These are phyloP conservation scores for Nephrocerus scutellatus DNA, from an alignment of 2,888 invertebrate genomes.

Conservation along the genomic window DNA sequence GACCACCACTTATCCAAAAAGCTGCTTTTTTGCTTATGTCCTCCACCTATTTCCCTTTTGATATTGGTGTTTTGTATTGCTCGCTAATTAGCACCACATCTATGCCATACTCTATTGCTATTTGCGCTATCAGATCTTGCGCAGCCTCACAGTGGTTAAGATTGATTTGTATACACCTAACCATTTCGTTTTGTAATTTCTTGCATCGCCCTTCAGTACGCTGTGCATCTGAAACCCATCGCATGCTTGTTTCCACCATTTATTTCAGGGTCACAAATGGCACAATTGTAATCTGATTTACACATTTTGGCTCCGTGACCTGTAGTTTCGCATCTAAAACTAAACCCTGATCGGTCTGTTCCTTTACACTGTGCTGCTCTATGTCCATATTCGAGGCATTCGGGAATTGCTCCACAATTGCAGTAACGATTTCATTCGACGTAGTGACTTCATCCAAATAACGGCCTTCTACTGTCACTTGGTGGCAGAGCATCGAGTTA, in stretches of 20 bases:
- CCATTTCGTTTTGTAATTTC: neutral
- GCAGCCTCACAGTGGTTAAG: conserved; percentile 4
- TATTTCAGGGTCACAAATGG: conserved; percentile 1
- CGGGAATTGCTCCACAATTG: conserved; percentile 2
- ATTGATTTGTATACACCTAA: conserved; percentile 2
- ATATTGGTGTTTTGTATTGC: neutral
- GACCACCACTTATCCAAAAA: neutral
- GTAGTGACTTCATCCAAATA: conserved; percentile 2
- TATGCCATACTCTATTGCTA: neutral
- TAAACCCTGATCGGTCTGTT: neutral
- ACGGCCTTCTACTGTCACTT: neutral
- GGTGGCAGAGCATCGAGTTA: conserved; percentile 2
- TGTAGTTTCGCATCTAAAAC: neutral
- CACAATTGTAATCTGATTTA: neutral
- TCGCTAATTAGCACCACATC: conserved; percentile 2
- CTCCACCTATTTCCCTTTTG: neutral
- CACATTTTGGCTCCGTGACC: too few relatives aligned
- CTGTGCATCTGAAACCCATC: neutral
- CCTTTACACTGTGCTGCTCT: neutral
- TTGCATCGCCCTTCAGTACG: neutral
- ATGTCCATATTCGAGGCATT: conserved; percentile 3
- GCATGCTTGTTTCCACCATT: neutral
- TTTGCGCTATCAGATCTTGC: conserved; percentile 1
- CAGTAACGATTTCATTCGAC: neutral
- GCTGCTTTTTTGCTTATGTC: conserved; percentile 2